Evolutionary conservation across 2,888 invertebrate species (phyloP).

Genomic region (Periphyllus acericola): DNA sequence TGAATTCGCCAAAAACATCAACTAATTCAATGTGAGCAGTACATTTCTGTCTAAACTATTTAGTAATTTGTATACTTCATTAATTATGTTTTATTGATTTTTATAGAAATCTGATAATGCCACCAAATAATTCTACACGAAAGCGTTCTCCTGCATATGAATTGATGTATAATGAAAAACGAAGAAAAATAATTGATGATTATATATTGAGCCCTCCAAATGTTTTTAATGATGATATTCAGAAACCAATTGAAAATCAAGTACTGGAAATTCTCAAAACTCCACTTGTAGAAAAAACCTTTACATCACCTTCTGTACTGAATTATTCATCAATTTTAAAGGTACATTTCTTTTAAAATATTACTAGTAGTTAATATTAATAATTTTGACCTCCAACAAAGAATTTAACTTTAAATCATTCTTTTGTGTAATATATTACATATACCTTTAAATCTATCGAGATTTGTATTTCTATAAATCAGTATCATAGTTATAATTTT

Average conservation of each 20-base stretch:
- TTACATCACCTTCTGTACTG: neutral
- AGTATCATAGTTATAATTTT: too few relatives aligned
- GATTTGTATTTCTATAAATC: too few relatives aligned
- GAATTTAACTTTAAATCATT: too few relatives aligned
- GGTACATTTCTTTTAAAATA: conserved; percentile 18
- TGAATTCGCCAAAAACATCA: neutral
- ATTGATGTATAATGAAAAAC: neutral
- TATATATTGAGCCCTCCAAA: neutral
- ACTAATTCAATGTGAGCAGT: conserved; percentile 26
- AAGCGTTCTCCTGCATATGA: conserved; percentile 23
- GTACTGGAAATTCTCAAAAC: conserved; percentile 47
- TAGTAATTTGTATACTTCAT: neutral
- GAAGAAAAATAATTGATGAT: conserved; percentile 22
- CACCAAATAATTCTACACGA: neutral
- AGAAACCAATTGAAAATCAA: neutral
- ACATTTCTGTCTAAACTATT: too few relatives aligned
- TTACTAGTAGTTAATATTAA: too few relatives aligned
- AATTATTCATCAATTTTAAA: conserved; percentile 50
- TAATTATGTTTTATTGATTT: neutral
- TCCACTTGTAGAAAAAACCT: conserved; percentile 41
- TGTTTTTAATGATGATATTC: neutral
- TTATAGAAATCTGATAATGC: conserved; percentile 32
- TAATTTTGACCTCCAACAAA: too few relatives aligned
- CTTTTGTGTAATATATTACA: too few relatives aligned
- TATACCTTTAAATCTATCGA: too few relatives aligned